Base-by-base conservation (phyloP, 2,113 vertebrate species). In the Syrmaticus mikado region DNA sequence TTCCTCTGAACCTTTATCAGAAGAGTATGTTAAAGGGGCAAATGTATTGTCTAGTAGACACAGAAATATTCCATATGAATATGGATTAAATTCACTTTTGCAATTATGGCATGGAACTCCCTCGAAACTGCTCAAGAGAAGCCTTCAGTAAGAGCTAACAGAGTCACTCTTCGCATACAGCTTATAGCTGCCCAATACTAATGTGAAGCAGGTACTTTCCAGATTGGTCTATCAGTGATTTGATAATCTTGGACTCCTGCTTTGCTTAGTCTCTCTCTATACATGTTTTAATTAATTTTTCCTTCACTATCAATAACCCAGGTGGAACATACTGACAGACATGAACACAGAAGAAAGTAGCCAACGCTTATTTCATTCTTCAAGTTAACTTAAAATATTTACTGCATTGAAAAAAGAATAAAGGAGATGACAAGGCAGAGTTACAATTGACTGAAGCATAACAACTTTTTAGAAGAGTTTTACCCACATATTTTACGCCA, bases 301-400 rank as follows among this genome's bases (percentile, higher is more conserved):
- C 34, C 53, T 82, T 68, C 36, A 30, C 61, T 89, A 32, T 38
- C 62, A 30, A 52, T 38, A 67, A 40, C 16, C n/a, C 15, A 5
- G 62, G 10, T 2, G 13, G 84, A 62, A 13, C 8, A 12, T 0
- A 1, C 22, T 19, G n/a, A n/a, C 53, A 28, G 73, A 13, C 60
- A 25, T 10, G 15, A 82, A 20, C 43, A 48, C 3, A 6, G 4
- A 5, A 78, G 13, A 46, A 48, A 78, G 13, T 2, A 53, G 40
- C 12, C 40, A 82, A 4, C 24, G 11, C 8, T 78, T 43, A 17
- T 65, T 58, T 34, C n/a, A 22, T 4, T 67, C 1, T 17, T 45
- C 55, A 36, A 32, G 8, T 36, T 76, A 48, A 72, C 75, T 83
- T 86, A n/a, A 87, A 83, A 73, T 24, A 30, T 40, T 45, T 48